A percentile compares a stretch with the other conserved stretches of the same genome.
Conservation (phyloP, 1,140 invertebrate species). For the Drosophila insularis region DNA sequence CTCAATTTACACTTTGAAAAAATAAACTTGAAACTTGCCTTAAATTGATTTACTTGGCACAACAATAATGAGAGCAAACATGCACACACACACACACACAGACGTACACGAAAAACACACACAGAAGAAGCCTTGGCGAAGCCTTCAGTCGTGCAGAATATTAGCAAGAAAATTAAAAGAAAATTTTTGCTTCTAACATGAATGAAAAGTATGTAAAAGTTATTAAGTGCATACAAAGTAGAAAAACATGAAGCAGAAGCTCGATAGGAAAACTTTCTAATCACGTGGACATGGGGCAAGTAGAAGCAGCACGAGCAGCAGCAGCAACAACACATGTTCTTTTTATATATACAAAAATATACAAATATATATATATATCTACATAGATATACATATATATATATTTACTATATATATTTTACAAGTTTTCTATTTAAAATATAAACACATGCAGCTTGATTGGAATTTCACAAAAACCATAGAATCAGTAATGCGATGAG, state of each 20-base stretch:
- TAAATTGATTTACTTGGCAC: conserved; percentile 31
- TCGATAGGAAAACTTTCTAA: conserved; percentile 58
- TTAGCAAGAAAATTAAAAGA: conserved; percentile 70
- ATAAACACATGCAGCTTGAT: conserved; percentile 62
- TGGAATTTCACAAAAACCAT: conserved; percentile 41
- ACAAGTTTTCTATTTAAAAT: conserved; percentile 62
- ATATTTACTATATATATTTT: conserved; percentile 29
- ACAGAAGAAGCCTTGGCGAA: not conserved
- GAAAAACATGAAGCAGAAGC: conserved; percentile 36
- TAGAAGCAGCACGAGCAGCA: conserved; percentile 21
- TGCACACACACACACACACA: not conserved
- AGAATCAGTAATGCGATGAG: not conserved
- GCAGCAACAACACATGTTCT: conserved; percentile 27
- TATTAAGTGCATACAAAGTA: conserved; percentile 69
- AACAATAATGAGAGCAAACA: conserved; percentile 24
- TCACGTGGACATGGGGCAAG: conserved; percentile 52
- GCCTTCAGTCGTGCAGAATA: conserved; percentile 8
- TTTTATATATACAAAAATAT: conserved; percentile 7
- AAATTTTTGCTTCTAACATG: conserved; percentile 66
- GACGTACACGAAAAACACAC: not conserved
- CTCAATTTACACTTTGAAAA: conserved; percentile 21
- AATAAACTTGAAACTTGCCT: conserved; percentile 18
- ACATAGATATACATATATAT: not conserved
- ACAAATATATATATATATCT: not conserved
- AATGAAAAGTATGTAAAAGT: conserved; percentile 68